Conservation (phyloP, 2,113 vertebrate species). For the Vidua chalybeata region DNA sequence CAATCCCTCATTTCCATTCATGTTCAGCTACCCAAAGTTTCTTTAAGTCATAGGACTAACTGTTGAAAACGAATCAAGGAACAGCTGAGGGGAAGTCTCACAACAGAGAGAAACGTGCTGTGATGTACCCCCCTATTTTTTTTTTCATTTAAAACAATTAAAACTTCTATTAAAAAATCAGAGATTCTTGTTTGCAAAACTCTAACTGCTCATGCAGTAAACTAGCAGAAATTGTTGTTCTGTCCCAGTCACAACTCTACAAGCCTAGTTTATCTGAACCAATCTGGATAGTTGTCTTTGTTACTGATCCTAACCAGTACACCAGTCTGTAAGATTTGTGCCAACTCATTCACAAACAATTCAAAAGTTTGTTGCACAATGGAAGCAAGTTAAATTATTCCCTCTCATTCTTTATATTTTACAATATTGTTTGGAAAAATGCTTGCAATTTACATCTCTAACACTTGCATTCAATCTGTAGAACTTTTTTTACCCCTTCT, state of each 20-base stretch:
- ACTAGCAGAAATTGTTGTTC: background rate
- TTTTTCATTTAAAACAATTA: background rate
- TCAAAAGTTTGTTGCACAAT: background rate
- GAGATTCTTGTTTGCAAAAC: background rate
- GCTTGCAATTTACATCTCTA: background rate
- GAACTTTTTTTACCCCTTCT: fast-evolving
- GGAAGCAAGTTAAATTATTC: background rate
- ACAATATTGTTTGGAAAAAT: background rate
- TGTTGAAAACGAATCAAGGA: background rate
- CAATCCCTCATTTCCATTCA: background rate
- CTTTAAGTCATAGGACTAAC: background rate
- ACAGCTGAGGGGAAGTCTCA: background rate
- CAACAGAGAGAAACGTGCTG: background rate
- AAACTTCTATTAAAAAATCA: background rate
- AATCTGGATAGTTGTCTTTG: background rate
- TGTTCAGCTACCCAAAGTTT: background rate
- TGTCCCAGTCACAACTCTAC: background rate
- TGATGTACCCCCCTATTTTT: fast-evolving
- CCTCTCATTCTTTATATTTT: background rate
- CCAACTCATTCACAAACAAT: background rate
- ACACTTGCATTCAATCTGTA: background rate
- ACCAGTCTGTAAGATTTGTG: background rate
- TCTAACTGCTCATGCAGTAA: background rate
- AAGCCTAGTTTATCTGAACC: background rate
- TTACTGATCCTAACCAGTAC: background rate